Percentiles rank a stretch among this genome's conserved stretches.
These are phyloP conservation scores for Periphyllus acericola DNA, from an alignment of 2,888 invertebrate genomes.

Conservation along the genomic window DNA sequence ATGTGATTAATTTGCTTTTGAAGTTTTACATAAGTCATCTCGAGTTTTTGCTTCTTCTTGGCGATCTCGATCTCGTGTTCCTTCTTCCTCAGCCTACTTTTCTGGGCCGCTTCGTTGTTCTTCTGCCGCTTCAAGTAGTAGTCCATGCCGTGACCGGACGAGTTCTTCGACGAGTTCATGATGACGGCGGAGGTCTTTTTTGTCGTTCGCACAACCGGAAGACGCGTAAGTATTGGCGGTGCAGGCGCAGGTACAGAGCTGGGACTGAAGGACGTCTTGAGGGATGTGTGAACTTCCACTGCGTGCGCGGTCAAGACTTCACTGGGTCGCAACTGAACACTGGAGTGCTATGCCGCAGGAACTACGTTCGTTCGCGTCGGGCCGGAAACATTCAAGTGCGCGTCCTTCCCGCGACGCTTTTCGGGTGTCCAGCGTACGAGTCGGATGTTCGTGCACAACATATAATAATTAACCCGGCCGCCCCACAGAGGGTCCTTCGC, in stretches of 20 bases:
- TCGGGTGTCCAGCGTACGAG: not conserved
- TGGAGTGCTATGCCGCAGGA: not conserved
- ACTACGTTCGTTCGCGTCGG: not conserved
- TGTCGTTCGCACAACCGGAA: not conserved
- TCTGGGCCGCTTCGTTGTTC: constrained; percentile 49
- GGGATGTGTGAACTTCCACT: no score
- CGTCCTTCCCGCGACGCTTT: not conserved
- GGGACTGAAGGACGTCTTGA: no score
- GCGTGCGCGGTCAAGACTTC: no score
- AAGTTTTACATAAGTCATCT: constrained; percentile 46
- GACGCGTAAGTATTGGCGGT: no score
- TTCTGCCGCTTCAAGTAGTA: constrained; percentile 47
- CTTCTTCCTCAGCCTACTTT: constrained; percentile 43
- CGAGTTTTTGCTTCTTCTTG: constrained; percentile 49
- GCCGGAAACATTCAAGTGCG: not conserved
- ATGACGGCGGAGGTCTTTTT: no score
- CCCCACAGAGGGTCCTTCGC: no score
- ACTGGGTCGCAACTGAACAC: not conserved
- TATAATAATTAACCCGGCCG: not conserved
- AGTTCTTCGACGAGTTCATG: constrained; percentile 48
- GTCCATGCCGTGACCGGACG: constrained; percentile 16
- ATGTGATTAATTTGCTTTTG: constrained; percentile 52
- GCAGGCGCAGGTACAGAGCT: no score
- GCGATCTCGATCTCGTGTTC: constrained; percentile 52
- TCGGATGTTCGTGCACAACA: not conserved